These are phyloP conservation scores for Apomyelois bistriatella DNA, from an alignment of 2,888 invertebrate genomes.

Conservation along the genomic window DNA sequence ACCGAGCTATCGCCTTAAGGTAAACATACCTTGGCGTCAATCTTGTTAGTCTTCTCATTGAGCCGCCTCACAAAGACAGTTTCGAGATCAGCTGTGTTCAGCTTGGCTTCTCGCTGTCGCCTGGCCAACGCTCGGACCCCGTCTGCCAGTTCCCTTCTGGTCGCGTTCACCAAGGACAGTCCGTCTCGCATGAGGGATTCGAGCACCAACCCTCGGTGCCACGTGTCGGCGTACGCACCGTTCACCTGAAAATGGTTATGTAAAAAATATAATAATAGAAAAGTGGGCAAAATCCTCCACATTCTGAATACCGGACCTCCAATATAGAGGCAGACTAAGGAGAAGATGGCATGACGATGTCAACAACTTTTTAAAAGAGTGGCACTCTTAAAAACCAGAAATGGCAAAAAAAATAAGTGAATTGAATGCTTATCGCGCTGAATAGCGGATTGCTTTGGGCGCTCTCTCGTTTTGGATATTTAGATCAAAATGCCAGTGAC, in stretches of 20 bases:
- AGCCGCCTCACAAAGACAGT: conserved; percentile 53
- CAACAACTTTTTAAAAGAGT: too few relatives aligned
- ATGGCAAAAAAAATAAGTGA: too few relatives aligned
- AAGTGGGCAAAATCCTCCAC: too few relatives aligned
- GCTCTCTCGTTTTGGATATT: too few relatives aligned
- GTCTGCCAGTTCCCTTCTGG: conserved; percentile 76
- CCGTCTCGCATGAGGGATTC: conserved; percentile 74
- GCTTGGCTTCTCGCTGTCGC: conserved; percentile 59
- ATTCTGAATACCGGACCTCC: not conserved
- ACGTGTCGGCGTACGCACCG: conserved; percentile 82
- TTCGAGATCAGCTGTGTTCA: conserved; percentile 58
- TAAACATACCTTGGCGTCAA: conserved; percentile 59
- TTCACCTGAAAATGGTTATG: conserved; percentile 65
- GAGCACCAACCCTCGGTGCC: conserved; percentile 74
- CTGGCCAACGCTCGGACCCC: conserved; percentile 64
- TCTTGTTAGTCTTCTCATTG: conserved; percentile 60
- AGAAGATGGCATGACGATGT: too few relatives aligned
- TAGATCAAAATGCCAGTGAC: too few relatives aligned
- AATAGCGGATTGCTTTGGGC: too few relatives aligned
- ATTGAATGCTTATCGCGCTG: too few relatives aligned
- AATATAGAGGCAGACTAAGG: too few relatives aligned
- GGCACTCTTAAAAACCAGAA: too few relatives aligned
- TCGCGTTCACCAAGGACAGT: conserved; percentile 72
- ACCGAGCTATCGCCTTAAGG: too few relatives aligned
- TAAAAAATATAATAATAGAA: too few relatives aligned